Evolutionary conservation across 1,140 invertebrate species (phyloP).

Genomic region (Trachelipus rathkii): DNA sequence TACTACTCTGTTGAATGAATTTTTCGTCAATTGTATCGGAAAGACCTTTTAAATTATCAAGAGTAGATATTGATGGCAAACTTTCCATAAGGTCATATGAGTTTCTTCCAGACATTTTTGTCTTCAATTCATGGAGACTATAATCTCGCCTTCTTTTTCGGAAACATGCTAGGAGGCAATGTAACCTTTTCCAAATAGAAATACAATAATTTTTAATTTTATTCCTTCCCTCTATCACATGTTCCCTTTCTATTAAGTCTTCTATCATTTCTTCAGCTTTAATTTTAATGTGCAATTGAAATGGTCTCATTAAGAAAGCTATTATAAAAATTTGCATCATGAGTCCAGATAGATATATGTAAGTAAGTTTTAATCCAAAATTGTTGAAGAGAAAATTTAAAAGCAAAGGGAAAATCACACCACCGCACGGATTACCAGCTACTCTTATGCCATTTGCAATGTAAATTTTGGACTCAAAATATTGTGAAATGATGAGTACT

Average conservation of each 20-base stretch:
- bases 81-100: too few relatives aligned
- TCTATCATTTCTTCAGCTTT: not conserved
- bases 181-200: too few relatives aligned
- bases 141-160: too few relatives aligned
- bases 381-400: constrained; percentile 23
- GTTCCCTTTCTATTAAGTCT: not conserved
- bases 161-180: too few relatives aligned
- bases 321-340: constrained; percentile 24
- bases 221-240: not conserved
- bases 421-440: constrained; percentile 28
- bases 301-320: constrained; percentile 23
- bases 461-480: not conserved
- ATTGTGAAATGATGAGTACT: not conserved
- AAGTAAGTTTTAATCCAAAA: constrained; percentile 20
- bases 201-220: too few relatives aligned
- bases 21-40: too few relatives aligned
- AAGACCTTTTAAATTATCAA: too few relatives aligned
- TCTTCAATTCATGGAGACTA: too few relatives aligned
- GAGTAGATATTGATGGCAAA: too few relatives aligned
- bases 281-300: constrained; percentile 22
- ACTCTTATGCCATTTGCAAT: constrained; percentile 27
- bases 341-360: constrained; percentile 21
- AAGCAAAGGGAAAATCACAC: constrained; percentile 23
- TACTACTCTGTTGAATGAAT: too few relatives aligned
- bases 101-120: too few relatives aligned